Evolutionary conservation across 2,797 vertebrate genomes (phyloP).

Genomic region (Sparidentex hasta): DNA sequence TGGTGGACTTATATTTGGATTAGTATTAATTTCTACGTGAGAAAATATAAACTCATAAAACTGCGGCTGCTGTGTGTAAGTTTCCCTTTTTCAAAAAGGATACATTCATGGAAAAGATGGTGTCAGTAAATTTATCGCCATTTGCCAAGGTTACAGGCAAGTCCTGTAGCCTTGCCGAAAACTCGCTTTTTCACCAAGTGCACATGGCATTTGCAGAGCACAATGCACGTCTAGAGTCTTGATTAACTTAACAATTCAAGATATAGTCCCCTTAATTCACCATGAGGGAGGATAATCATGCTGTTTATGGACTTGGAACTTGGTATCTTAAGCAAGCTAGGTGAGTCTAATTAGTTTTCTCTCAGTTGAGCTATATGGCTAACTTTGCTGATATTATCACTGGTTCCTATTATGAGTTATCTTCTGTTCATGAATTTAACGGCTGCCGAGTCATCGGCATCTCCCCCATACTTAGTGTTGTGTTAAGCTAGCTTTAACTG

Average conservation of each 20-base stretch:
- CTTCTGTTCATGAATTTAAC: background rate
- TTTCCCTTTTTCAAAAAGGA: background rate
- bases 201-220: background rate
- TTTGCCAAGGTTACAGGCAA: too few species aligned
- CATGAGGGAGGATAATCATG: background rate
- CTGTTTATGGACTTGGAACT: background rate
- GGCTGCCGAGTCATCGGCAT: background rate
- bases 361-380: background rate
- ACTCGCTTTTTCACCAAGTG: background rate
- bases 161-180: background rate
- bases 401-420: too few species aligned
- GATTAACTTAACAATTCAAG: too few species aligned
- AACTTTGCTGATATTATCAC: background rate
- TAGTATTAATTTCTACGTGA: background rate
- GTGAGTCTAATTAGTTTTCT: background rate
- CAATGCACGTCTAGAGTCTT: too few species aligned
- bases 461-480: background rate
- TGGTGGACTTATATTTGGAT: background rate
- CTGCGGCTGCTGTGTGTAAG: too few species aligned
- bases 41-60: background rate
- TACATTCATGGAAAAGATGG: background rate
- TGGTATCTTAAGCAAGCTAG: background rate
- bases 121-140: too few species aligned
- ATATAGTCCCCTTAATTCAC: background rate
- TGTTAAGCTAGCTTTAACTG: too few species aligned